Evolutionary conservation across 92 coral and sea anemone species (phyloP), one percentile per base, ranked within the genome.

Genomic region (Parazoanthus darwini): DNA sequence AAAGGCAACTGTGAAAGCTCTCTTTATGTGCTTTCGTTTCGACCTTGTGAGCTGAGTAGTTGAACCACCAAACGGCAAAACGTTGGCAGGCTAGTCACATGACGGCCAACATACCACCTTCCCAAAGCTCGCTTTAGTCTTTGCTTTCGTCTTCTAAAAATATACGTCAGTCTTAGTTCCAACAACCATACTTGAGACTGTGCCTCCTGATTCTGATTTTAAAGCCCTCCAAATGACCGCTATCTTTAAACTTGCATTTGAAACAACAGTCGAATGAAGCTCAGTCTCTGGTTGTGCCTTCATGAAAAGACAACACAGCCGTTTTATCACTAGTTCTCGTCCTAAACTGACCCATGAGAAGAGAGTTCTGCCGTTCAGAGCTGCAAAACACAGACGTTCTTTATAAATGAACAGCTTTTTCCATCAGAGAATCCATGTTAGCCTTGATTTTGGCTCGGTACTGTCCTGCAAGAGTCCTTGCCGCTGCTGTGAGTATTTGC

Each of bases 391-490:
- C 18, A 8, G 33, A 9, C 72, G 46, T 81, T 85, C 10, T 48
- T 88, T 78, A 94, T 91, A 94, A 80, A 65, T 92, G 95, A 42
- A 97, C 92, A 36, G 99, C 95, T 80, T 95, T 97, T n/a, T 95
- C 98, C 96, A 95, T 91, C 42, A 95, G 84, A 0, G 99, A 95
- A 29, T 93, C 98, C 86, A 94, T 90, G 83, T 90, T 93, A 25
- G 94, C 92, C 80, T 89, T 91, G 58, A 96, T 77, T 59, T 88
- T 89, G 79, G 91, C 94, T 88, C 92, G 86, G 89, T 95, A 97
- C 54, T 95, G 96, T 84, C 99, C 99, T 15, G 99, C 99, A 79
- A 97, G 82, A 1, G 96, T 94, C 83, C 94, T 90, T 67, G 98
- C 96, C 37, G 99, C 98, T 33, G 93, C 79, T 7, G 98, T 97